Conservation (phyloP, 2,113 vertebrate genomes). For the Diadophis punctatus region DNA sequence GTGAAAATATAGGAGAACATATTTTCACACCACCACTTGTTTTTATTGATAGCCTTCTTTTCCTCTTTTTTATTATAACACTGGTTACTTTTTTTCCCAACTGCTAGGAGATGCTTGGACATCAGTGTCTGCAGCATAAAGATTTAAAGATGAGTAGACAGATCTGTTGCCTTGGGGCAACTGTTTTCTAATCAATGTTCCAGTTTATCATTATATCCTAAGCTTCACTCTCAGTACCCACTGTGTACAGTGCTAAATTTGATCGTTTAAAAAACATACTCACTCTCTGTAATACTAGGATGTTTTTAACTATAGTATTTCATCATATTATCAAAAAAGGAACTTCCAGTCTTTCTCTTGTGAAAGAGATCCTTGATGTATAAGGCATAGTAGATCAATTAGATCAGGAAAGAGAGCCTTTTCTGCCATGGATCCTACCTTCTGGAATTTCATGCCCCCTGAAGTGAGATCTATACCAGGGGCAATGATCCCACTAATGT, state of each 20-base stretch:
- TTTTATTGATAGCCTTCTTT: neutral
- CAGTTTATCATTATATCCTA: neutral
- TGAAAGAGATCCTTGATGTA: neutral
- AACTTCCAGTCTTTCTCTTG: neutral
- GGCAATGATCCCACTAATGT: too few species aligned
- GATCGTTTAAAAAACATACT: neutral
- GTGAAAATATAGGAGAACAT: neutral
- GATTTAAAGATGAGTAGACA: neutral
- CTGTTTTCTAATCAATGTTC: neutral
- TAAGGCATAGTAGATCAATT: neutral
- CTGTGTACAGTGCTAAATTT: neutral
- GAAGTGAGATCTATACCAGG: neutral
- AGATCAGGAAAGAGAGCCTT: neutral
- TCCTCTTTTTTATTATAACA: neutral
- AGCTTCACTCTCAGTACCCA: neutral
- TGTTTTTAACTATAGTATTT: neutral
- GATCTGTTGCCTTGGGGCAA: neutral
- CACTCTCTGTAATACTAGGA: neutral
- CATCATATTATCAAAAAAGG: neutral
- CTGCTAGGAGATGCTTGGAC: neutral
- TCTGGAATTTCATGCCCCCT: neutral
- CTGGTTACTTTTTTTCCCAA: neutral
- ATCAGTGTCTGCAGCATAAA: neutral
- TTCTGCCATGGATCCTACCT: neutral
- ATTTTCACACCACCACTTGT: neutral